These are phyloP conservation scores for Cyaniris semiargus DNA, from an alignment of 2,888 invertebrate genomes.

Conservation along the genomic window DNA sequence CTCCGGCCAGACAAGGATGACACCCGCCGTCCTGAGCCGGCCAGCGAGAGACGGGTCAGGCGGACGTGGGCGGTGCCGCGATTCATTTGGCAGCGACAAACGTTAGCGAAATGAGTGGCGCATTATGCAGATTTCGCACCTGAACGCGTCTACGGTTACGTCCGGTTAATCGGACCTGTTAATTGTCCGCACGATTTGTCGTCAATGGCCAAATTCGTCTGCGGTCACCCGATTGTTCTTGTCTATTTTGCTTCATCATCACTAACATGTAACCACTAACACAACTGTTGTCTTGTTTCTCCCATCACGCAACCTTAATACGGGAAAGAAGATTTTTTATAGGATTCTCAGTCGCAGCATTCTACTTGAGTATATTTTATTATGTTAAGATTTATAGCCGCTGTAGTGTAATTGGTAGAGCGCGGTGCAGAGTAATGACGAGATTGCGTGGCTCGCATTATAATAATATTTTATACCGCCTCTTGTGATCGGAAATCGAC, in stretches of 20 bases:
- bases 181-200: conserved; percentile 56
- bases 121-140: conserved; percentile 69
- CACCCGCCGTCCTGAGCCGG: conserved; percentile 37
- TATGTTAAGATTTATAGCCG: conserved; percentile 64
- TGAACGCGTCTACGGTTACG: conserved; percentile 52
- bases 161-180: conserved; percentile 52
- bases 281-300: background rate
- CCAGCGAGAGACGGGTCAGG: conserved; percentile 46
- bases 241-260: conserved; percentile 7
- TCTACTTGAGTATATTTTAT: conserved; percentile 43
- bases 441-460: conserved; percentile 16
- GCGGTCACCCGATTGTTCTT: conserved; percentile 34
- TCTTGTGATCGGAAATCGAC: background rate
- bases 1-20: conserved; percentile 36
- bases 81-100: conserved; percentile 72
- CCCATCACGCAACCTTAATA: background rate
- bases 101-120: conserved; percentile 65
- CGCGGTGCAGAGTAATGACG: conserved; percentile 30
- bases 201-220: conserved; percentile 55
- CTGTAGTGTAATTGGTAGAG: conserved; percentile 55
- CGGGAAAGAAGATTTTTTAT: background rate
- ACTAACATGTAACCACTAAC: background rate
- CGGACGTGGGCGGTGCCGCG: conserved; percentile 53
- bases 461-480: background rate
- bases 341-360: background rate